These are phyloP conservation scores for Lamproptera curius DNA, from an alignment of 2,888 invertebrate species.

Conservation along the genomic window DNA sequence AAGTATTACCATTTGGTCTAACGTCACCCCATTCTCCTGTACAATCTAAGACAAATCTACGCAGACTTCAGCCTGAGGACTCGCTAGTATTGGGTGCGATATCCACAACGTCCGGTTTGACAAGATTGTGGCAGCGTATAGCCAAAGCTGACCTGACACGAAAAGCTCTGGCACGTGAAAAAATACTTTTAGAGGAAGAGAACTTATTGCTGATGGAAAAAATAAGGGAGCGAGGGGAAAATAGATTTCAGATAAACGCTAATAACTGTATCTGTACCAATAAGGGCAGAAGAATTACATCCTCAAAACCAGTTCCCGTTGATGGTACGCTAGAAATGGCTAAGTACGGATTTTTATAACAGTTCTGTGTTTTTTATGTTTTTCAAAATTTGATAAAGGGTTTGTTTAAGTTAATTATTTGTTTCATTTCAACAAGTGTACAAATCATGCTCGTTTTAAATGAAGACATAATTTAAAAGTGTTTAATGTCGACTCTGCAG, in stretches of 20 bases:
- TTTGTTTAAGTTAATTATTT: no score
- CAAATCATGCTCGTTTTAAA: no score
- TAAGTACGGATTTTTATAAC: conserved; percentile 37
- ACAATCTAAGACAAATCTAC: conserved; percentile 38
- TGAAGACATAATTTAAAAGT: neutral
- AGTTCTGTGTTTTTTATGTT: neutral
- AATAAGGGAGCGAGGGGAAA: conserved; percentile 38
- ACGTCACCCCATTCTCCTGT: conserved; percentile 41
- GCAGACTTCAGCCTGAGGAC: conserved; percentile 47
- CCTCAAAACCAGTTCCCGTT: conserved; percentile 41
- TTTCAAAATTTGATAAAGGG: no score
- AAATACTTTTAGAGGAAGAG: conserved; percentile 51
- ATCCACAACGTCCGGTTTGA: conserved; percentile 51
- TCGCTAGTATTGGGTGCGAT: conserved; percentile 52
- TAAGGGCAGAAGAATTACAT: conserved; percentile 24
- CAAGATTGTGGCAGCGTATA: conserved; percentile 62
- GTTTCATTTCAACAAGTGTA: neutral
- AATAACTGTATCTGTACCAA: conserved; percentile 42
- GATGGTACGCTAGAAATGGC: conserved; percentile 48
- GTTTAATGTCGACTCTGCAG: neutral
- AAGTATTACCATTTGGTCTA: conserved; percentile 59
- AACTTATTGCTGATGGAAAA: conserved; percentile 43
- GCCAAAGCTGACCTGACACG: conserved; percentile 59
- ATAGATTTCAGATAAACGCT: conserved; percentile 34
- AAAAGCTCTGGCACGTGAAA: conserved; percentile 57